These are phyloP conservation scores for Arge pagana DNA, from an alignment of 2,888 invertebrate genomes.

Conservation along the genomic window DNA sequence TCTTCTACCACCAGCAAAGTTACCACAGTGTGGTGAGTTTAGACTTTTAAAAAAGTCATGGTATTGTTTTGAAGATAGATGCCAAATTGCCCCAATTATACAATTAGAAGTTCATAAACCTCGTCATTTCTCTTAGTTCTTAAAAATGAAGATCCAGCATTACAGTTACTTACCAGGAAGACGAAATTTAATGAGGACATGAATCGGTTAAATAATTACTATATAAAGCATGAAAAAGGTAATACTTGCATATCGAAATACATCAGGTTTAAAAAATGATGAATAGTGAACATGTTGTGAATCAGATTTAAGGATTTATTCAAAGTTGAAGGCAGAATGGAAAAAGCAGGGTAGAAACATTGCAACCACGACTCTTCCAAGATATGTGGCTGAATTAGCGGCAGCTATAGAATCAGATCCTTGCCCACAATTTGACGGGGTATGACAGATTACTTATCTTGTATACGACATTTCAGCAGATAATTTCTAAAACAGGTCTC, in stretches of 20 bases:
- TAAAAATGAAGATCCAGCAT: conserved; percentile 43
- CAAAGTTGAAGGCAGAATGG: conserved; percentile 39
- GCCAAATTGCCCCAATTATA: background rate
- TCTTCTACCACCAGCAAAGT: conserved; percentile 46
- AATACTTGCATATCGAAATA: background rate
- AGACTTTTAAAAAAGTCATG: background rate
- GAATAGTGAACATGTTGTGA: conserved; percentile 12
- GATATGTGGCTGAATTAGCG: conserved; percentile 46
- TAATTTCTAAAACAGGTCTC: too few relatives aligned
- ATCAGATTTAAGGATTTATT: conserved; percentile 33
- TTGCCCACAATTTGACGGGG: conserved; percentile 51
- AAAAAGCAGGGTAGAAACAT: conserved; percentile 20
- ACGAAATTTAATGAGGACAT: conserved; percentile 40
- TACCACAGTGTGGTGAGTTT: conserved; percentile 40
- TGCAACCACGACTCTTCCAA: conserved; percentile 35
- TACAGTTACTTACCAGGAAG: conserved; percentile 44
- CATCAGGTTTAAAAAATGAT: background rate
- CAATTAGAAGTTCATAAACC: background rate
- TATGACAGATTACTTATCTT: conserved; percentile 26
- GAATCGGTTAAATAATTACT: conserved; percentile 39
- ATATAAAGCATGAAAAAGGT: conserved; percentile 39
- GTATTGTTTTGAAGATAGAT: background rate
- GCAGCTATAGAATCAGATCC: conserved; percentile 49
- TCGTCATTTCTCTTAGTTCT: conserved; percentile 35
- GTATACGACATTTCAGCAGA: too few relatives aligned